Percentiles rank a stretch among this genome's conserved stretches.
Evolutionary conservation across 2,113 vertebrate genomes (phyloP).

Genomic region (Amphilophus citrinellus): DNA sequence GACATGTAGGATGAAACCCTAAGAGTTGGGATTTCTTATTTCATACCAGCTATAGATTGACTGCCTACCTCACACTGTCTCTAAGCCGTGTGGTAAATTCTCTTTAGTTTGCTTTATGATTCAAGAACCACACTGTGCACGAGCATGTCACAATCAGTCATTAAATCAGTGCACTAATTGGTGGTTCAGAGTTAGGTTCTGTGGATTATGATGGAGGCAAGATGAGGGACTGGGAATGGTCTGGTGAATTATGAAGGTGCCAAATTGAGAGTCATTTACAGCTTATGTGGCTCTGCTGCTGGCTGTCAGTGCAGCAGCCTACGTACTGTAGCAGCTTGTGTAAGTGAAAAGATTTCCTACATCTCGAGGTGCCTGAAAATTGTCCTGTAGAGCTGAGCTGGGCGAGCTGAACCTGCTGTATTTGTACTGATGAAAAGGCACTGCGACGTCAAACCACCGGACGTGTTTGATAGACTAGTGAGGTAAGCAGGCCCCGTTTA

Average conservation of each 20-base stretch:
- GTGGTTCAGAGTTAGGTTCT: neutral
- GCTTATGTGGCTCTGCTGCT: conserved; percentile 36
- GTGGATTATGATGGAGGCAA: neutral
- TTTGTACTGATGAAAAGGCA: conserved; percentile 34
- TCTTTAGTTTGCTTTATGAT: conserved; percentile 25
- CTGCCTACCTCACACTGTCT: conserved; percentile 8
- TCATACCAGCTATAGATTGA: neutral
- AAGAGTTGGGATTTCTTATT: neutral
- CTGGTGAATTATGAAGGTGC: conserved; percentile 25
- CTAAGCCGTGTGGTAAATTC: conserved; percentile 9
- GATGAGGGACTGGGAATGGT: neutral
- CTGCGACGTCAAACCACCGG: conserved; percentile 7
- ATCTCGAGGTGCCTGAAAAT: conserved; percentile 25
- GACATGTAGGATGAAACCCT: neutral
- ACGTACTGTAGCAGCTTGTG: conserved; percentile 45
- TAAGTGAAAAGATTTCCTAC: conserved; percentile 49
- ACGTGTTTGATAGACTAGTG: conserved; percentile 49
- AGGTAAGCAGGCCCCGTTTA: conserved; percentile 52
- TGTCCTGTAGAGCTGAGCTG: conserved; percentile 26
- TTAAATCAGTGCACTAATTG: conserved; percentile 19
- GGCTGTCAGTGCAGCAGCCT: conserved; percentile 27
- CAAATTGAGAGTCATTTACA: conserved; percentile 32
- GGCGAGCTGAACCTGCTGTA: conserved; percentile 26
- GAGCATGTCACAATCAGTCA: neutral
- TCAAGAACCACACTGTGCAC: neutral